These are phyloP conservation scores for Carettochelys insculpta DNA, from an alignment of 2,113 vertebrate species.

Conservation along the genomic window DNA sequence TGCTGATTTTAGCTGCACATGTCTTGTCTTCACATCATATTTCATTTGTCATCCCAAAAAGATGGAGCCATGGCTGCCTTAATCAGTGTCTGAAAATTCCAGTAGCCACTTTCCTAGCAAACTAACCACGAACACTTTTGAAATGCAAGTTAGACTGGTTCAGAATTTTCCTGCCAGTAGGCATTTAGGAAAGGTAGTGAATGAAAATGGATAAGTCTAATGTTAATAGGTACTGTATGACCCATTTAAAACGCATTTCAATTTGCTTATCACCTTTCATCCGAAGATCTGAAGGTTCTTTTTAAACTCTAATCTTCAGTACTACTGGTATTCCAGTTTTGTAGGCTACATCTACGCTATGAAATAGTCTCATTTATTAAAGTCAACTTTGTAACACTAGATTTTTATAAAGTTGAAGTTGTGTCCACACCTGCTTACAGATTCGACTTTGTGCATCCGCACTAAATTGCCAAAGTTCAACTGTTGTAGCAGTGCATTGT, in stretches of 20 bases:
- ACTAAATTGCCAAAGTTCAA: no score
- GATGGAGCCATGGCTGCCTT: background rate
- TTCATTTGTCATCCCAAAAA: background rate
- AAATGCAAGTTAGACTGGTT: no score
- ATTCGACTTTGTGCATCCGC: no score
- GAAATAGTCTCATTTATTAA: no score
- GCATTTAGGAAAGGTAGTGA: background rate
- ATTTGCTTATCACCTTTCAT: background rate
- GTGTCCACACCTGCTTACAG: no score
- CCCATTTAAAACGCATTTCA: background rate
- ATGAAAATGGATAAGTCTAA: background rate
- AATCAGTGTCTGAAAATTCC: background rate
- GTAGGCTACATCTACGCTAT: no score
- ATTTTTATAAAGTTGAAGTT: no score
- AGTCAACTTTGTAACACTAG: no score
- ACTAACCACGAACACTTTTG: background rate
- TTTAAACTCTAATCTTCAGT: background rate
- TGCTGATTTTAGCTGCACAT: background rate
- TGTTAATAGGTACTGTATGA: background rate
- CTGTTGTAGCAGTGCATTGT: no score
- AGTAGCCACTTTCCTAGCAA: background rate
- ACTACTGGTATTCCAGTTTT: background rate
- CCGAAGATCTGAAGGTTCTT: background rate
- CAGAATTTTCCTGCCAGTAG: no score
- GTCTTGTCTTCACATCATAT: background rate